Evolutionary conservation across 2,797 vertebrate genomes (phyloP).

Genomic region (Falco rusticolus): DNA sequence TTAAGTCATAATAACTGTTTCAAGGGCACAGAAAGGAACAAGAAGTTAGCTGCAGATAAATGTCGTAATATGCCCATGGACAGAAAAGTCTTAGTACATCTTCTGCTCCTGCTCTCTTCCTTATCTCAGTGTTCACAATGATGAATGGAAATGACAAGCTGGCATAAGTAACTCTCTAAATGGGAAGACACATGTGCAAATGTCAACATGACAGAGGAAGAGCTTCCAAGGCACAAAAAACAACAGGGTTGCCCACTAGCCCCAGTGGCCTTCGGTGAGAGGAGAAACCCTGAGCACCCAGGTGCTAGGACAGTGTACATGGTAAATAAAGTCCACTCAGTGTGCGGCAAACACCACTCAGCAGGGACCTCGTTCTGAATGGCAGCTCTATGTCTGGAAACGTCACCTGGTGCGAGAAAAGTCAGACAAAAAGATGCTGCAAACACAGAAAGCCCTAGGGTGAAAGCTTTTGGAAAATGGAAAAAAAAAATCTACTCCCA

Average conservation of each 20-base stretch:
- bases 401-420: not conserved
- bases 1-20: constrained; percentile 43
- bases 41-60: constrained; percentile 33
- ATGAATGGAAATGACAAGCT: constrained; percentile 15
- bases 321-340: not conserved
- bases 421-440: not conserved
- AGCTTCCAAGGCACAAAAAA: not conserved
- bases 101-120: not conserved
- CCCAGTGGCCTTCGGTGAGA: not conserved
- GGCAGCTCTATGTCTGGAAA: fast-evolving
- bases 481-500: not conserved
- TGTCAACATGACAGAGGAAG: not conserved
- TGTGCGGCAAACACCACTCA: fast-evolving
- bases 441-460: not conserved
- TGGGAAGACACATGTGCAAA: not conserved
- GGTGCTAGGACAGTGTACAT: fast-evolving
- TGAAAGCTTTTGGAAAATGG: not conserved
- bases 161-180: not conserved
- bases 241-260: not conserved
- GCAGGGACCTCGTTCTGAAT: not conserved
- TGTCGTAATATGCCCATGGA: not conserved
- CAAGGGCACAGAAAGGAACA: constrained; percentile 65
- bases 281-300: fast-evolving
- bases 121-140: constrained; percentile 25
- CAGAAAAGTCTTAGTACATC: not conserved